These are phyloP conservation scores for Calycopis cecrops DNA, from an alignment of 1,140 invertebrate genomes.

Conservation along the genomic window DNA sequence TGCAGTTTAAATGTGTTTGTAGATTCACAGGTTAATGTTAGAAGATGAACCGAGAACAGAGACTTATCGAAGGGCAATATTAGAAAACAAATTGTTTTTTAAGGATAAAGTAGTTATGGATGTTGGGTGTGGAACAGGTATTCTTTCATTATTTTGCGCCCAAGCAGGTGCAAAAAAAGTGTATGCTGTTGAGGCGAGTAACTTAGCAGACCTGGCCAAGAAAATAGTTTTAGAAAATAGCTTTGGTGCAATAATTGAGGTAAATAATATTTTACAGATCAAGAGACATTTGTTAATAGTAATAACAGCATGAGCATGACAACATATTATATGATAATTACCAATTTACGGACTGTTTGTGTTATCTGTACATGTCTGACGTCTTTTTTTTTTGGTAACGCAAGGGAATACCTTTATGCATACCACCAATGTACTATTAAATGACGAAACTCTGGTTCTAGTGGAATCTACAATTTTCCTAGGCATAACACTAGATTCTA, in stretches of 20 bases:
- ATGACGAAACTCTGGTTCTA: no score
- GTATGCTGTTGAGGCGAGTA: conserved; percentile 94
- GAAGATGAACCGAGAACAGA: conserved; percentile 87
- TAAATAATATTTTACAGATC: conserved; percentile 34
- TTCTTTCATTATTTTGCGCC: conserved; percentile 96
- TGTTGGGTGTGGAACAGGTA: conserved; percentile 97
- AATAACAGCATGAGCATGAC: no score
- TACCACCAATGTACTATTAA: no score
- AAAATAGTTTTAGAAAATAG: conserved; percentile 88
- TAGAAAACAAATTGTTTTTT: conserved; percentile 80
- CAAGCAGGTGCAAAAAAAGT: conserved; percentile 95
- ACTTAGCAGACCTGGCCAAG: conserved; percentile 90
- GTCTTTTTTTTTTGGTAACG: no score
- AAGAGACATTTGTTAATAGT: no score
- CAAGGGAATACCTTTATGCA: no score
- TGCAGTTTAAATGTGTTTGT: conserved; percentile 21
- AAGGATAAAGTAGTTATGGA: conserved; percentile 91
- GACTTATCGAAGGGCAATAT: conserved; percentile 89
- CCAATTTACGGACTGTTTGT: no score
- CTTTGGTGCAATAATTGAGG: conserved; percentile 75
- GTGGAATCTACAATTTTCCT: no score
- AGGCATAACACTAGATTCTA: no score
- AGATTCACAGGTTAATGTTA: conserved; percentile 88
- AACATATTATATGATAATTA: no score
- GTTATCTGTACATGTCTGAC: no score